Evolutionary conservation across 1,140 invertebrate genomes (phyloP).

Genomic region (Wasmannia auropunctata): DNA sequence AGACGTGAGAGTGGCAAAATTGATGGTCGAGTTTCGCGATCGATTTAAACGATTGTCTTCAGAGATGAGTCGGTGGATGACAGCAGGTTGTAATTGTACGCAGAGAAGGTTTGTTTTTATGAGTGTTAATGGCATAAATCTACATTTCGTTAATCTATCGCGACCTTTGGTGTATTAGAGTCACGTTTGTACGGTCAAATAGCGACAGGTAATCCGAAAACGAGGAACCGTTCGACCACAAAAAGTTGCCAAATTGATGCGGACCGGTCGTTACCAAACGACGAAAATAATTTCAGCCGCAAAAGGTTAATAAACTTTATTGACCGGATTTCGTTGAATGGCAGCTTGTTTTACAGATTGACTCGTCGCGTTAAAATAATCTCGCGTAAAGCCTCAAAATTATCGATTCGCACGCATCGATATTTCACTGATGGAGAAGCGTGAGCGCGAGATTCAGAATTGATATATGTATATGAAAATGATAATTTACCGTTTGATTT

Average conservation of each 20-base stretch:
- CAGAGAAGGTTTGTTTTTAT: neutral
- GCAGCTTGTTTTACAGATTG: conserved; percentile 54
- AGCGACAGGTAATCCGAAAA: conserved; percentile 46
- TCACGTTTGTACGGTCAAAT: conserved; percentile 5
- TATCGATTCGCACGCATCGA: neutral
- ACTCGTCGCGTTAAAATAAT: conserved; percentile 47
- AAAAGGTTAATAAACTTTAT: conserved; percentile 50
- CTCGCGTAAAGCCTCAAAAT: conserved; percentile 26
- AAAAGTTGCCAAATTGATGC: conserved; percentile 64
- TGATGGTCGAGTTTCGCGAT: neutral
- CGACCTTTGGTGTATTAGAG: neutral
- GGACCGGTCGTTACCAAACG: conserved; percentile 38
- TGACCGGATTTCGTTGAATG: conserved; percentile 45
- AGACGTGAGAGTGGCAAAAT: neutral
- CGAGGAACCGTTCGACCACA: conserved; percentile 56
- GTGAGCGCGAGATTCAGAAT: neutral
- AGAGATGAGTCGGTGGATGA: neutral
- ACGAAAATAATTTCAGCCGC: conserved; percentile 42
- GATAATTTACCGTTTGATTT: neutral
- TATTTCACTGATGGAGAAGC: neutral
- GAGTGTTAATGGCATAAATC: neutral
- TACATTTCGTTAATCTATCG: neutral
- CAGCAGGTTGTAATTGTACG: neutral
- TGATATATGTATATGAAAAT: too few relatives aligned
- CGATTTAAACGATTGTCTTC: conserved; percentile 7